Conservation (phyloP, 2,888 invertebrate species). For the Lycia hirtaria region DNA sequence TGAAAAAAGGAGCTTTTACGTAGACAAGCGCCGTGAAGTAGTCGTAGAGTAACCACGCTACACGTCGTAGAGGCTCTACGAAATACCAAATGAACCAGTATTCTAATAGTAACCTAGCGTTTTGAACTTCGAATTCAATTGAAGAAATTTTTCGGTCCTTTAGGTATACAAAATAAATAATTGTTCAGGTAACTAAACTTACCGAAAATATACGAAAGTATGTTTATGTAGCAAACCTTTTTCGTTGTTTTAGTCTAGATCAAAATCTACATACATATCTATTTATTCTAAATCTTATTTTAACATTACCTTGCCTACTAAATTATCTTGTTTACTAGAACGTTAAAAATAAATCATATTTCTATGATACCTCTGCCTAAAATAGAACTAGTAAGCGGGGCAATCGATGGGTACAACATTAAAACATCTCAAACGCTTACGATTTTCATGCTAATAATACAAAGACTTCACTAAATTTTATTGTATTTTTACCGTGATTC, state of each 20-base stretch:
- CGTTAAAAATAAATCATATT: background rate
- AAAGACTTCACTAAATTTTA: conserved; percentile 35
- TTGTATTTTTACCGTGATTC: conserved; percentile 72
- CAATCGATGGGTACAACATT: conserved; percentile 23
- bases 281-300: background rate
- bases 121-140: background rate
- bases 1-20: background rate
- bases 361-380: background rate
- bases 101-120: too few relatives aligned
- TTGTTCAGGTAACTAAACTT: too few relatives aligned
- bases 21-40: too few relatives aligned
- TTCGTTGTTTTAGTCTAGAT: too few relatives aligned
- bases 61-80: conserved; percentile 1
- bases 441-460: conserved; percentile 25
- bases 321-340: background rate
- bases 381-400: background rate
- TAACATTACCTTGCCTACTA: background rate
- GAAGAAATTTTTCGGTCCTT: background rate
- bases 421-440: conserved; percentile 17
- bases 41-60: background rate
- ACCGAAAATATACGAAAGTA: too few relatives aligned
- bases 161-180: too few relatives aligned
- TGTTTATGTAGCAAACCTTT: too few relatives aligned
- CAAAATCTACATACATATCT: too few relatives aligned
- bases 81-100: background rate